Base-by-base conservation (phyloP, 2,797 vertebrate genomes). In the Cottoperca gobio region DNA sequence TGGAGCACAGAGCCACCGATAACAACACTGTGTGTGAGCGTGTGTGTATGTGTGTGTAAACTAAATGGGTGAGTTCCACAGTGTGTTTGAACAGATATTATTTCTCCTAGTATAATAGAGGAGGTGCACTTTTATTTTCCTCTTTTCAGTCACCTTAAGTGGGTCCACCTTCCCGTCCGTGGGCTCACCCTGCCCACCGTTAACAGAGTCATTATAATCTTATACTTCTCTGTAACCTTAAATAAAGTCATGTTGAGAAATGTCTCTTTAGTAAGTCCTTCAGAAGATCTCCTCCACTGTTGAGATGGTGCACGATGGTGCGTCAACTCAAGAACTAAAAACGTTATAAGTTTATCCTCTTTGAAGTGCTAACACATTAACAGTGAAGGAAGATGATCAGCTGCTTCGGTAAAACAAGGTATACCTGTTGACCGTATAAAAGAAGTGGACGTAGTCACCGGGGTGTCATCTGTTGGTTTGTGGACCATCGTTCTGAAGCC, bases 1-100 rank as follows among this genome's bases (percentile, higher is more conserved):
- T 91, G 76, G 74, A 92, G 92, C 93, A 86, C 88, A 85, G 80
- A 91, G 92, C 90, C 88, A 65, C 85, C 13, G 84, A 92, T 90
- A 92, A 88, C 76, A 66, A 48, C 50, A 19, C 55, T 10, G 33
- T 13, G 70, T 40, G 31, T 72, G 52, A 48, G 37, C 65, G 17
- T 65, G 67, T 72, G 64, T 42, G 81, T 70, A 69, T 49, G 46
- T 52, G 24, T 28, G 62, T 26, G 26, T 24, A 71, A 43, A 43
- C 42, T 43, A 43, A 43, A 19, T 43, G 5, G 14, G 14, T 3
- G 45, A 11, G 45, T n/a, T 21, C 19, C 19, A 46, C 9, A 10
- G 33, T 57, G 52, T n/a, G 24, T 61, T 43, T 26, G 35, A 40
- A 35, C 40, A 69, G 13, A 72, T 62, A 57, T 68, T 68, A 33